These are phyloP conservation scores for Tragelaphus eurycerus DNA, from an alignment of 2,797 vertebrate species.

Conservation along the genomic window DNA sequence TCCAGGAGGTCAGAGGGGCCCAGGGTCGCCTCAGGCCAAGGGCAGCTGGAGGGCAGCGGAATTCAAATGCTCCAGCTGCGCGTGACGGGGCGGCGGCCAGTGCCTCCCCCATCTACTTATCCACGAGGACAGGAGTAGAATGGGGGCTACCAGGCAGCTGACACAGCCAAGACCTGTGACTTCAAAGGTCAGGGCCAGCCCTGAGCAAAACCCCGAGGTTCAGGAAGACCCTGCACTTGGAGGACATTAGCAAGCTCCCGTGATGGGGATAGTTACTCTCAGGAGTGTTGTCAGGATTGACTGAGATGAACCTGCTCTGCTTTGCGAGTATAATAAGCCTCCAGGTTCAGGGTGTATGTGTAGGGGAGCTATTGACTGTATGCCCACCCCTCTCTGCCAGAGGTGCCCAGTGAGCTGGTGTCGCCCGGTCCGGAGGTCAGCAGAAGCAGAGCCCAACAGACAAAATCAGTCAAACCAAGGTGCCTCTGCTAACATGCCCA, in stretches of 20 bases:
- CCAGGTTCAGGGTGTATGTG: neutral
- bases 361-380: neutral
- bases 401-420: neutral
- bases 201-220: neutral
- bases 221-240: neutral
- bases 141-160: neutral
- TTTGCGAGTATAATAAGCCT: no score
- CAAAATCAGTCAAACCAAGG: neutral
- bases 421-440: neutral
- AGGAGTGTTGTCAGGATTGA: no score
- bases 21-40: neutral
- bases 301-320: neutral
- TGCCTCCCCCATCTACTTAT: no score
- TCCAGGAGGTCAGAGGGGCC: neutral
- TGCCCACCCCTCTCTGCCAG: rapidly evolving
- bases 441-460: neutral
- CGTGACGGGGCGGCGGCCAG: neutral
- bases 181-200: neutral
- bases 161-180: neutral
- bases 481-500: neutral
- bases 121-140: neutral
- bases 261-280: rapidly evolving
- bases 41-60: neutral
- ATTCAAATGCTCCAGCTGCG: neutral
- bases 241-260: neutral